Evolutionary conservation across 2,888 invertebrate genomes (phyloP).

Genomic region (Scelioninae gen. 1): DNA sequence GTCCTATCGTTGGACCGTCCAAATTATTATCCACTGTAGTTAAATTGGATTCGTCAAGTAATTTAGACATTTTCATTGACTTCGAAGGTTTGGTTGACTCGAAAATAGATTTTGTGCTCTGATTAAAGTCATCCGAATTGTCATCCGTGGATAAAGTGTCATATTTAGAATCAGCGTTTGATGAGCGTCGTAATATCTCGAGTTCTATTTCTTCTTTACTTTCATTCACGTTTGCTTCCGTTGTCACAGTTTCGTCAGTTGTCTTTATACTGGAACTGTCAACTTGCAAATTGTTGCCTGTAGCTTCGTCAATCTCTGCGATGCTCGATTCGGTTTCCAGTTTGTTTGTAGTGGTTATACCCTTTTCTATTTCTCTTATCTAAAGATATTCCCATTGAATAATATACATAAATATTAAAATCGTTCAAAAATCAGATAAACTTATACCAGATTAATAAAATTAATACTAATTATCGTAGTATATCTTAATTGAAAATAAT

Average conservation of each 20-base stretch:
- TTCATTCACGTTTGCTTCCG: constrained; percentile 39
- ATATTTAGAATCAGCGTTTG: constrained; percentile 50
- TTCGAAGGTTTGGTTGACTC: constrained; percentile 37
- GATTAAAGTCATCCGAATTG: constrained; percentile 49
- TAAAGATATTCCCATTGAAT: not conserved
- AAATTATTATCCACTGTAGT: constrained; percentile 80
- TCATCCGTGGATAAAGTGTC: constrained; percentile 52
- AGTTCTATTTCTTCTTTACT: constrained; percentile 72
- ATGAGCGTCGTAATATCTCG: constrained; percentile 60
- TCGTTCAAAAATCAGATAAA: too few species aligned
- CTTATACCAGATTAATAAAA: too few species aligned
- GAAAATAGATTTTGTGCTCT: constrained; percentile 51
- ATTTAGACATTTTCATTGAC: constrained; percentile 59
- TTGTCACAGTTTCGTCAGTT: constrained; percentile 46
- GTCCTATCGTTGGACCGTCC: constrained; percentile 79
- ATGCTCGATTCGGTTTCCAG: constrained; percentile 26
- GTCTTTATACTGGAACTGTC: constrained; percentile 48
- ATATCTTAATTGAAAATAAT: not conserved
- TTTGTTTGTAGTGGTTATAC: constrained; percentile 35
- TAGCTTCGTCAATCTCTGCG: constrained; percentile 43
- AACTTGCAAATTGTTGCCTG: constrained; percentile 47
- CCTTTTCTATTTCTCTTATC: constrained; percentile 47
- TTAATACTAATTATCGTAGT: too few species aligned
- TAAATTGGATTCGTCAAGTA: constrained; percentile 58
- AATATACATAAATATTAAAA: too few species aligned